Conservation (phyloP, 2,113 vertebrate genomes). For the Oenanthe oenanthe region DNA sequence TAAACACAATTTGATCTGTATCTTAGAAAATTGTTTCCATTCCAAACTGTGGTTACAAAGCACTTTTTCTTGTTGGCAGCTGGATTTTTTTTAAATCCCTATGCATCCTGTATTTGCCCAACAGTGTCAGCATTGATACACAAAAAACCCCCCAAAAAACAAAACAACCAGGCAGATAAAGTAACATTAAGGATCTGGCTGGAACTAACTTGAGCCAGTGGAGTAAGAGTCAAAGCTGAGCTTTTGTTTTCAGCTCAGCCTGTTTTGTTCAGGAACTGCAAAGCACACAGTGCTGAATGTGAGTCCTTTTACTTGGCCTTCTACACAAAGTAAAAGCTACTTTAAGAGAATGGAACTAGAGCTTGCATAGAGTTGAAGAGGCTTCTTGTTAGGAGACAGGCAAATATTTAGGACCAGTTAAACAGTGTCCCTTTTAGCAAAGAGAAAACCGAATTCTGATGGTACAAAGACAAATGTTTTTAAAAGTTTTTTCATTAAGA, state of each 20-base stretch:
- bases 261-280: conserved; percentile 14
- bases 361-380: background rate
- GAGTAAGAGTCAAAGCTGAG: conserved; percentile 21
- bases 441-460: background rate
- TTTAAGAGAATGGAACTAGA: background rate
- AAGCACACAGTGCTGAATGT: background rate
- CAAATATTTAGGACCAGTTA: background rate
- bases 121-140: conserved; percentile 39
- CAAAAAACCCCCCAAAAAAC: background rate
- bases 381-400: background rate
- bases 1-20: conserved; percentile 66
- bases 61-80: conserved; percentile 54
- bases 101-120: conserved; percentile 53
- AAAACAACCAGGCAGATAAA: background rate
- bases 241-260: conserved; percentile 26
- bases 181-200: conserved; percentile 17
- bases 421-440: background rate
- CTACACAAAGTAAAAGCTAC: background rate
- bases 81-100: conserved; percentile 21
- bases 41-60: conserved; percentile 55
- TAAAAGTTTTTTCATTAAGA: background rate
- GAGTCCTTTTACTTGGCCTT: background rate
- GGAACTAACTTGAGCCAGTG: conserved; percentile 7
- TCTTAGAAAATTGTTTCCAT: conserved; percentile 64
- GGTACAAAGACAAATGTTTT: background rate